phyloP scores from a whole-genome alignment of 2,113 vertebrate genomes.

The Mus musculus region DNA sequence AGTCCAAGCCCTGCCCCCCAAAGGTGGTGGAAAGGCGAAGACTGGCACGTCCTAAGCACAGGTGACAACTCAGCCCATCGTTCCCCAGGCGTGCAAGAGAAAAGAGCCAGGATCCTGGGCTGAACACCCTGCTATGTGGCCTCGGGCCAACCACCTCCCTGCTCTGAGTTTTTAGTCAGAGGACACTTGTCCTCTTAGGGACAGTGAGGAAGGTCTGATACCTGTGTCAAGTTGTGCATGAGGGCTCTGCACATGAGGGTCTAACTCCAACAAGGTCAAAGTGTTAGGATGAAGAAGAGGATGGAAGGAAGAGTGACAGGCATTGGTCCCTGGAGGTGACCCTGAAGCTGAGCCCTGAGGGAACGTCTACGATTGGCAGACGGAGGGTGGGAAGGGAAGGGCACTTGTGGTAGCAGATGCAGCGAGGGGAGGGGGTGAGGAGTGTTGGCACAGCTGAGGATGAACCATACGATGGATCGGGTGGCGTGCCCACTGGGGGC shows the following conservation, averaged over 20 bases:
- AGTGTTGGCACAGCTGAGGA: fast-evolving
- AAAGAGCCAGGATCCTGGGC: not conserved
- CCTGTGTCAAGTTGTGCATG: fast-evolving
- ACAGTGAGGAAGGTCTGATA: not conserved
- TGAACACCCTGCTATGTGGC: not conserved
- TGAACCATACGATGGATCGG: not conserved
- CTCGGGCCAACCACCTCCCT: not conserved
- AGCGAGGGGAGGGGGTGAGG: not conserved
- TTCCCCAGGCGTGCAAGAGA: not conserved
- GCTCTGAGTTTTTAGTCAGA: not conserved
- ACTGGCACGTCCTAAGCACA: not conserved
- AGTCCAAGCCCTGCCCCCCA: not conserved
- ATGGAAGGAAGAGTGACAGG: not conserved
- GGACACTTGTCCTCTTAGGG: not conserved
- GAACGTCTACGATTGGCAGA: not conserved
- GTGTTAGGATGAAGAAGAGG: not conserved
- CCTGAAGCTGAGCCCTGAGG: not conserved
- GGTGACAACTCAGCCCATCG: not conserved
- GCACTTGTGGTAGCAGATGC: fast-evolving
- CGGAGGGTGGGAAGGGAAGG: not conserved
- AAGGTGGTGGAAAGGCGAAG: not conserved
- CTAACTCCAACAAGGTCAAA: not conserved
- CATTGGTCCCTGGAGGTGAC: not conserved
- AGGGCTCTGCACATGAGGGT: not conserved
- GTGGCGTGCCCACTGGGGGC: not conserved